These are phyloP conservation scores for Sarcophaga rosellei DNA, from an alignment of 2,888 invertebrate species.

Conservation along the genomic window DNA sequence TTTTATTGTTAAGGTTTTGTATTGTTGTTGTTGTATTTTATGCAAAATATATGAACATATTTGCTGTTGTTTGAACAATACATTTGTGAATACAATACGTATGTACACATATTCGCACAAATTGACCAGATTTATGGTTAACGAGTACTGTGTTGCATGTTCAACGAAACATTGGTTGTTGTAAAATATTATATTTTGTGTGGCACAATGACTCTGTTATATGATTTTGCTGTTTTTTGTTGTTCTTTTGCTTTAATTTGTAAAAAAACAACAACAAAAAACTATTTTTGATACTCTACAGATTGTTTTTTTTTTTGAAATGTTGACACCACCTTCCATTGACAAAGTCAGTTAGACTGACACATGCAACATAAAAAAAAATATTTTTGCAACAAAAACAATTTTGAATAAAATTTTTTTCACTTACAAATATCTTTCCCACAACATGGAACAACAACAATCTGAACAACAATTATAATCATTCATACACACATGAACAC, in stretches of 20 bases:
- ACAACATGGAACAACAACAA: not conserved
- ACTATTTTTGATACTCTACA: slow-evolving; percentile 47
- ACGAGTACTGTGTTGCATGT: not conserved
- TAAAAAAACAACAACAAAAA: not conserved
- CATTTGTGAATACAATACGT: slow-evolving; percentile 11
- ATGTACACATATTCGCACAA: slow-evolving; percentile 13
- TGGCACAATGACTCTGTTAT: not conserved
- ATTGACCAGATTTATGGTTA: slow-evolving; percentile 49
- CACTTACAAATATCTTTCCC: slow-evolving; percentile 34
- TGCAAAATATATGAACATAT: slow-evolving; percentile 7
- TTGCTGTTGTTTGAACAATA: no score
- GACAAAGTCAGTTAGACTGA: slow-evolving; percentile 37
- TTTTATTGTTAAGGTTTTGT: slow-evolving; percentile 21
- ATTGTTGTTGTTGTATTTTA: slow-evolving; percentile 10
- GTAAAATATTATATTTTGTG: not conserved
- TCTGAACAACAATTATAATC: not conserved
- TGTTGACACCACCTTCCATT: slow-evolving; percentile 66
- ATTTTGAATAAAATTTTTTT: slow-evolving; percentile 53
- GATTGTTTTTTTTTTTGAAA: slow-evolving; percentile 55
- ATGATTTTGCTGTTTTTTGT: not conserved
- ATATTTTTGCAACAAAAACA: slow-evolving; percentile 34
- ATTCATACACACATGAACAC: not conserved
- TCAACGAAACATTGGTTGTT: not conserved
- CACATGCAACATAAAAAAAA: slow-evolving; percentile 41
- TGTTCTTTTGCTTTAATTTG: not conserved